Evolutionary conservation across 2,797 vertebrate species (phyloP).

Genomic region (Phalloptychus januarius): DNA sequence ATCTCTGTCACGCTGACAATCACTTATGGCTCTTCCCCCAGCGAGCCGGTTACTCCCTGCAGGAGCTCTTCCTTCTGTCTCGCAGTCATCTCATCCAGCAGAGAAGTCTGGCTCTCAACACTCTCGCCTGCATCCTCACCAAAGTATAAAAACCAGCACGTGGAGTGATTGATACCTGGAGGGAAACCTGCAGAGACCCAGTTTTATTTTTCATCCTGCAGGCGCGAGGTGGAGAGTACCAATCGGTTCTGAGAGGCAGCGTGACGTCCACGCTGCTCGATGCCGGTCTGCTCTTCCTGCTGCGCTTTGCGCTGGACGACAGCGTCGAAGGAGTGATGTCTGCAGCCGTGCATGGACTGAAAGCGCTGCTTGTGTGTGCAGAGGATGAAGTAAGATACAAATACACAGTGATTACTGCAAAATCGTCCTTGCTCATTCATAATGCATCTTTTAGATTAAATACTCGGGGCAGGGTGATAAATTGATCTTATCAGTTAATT

Average conservation of each 20-base stretch:
- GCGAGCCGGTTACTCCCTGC: constrained; percentile 96
- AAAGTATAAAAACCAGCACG: constrained; percentile 80
- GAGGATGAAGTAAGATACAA: constrained; percentile 88
- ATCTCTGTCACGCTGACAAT: not conserved
- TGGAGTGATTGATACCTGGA: not conserved
- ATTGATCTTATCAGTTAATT: too few species aligned
- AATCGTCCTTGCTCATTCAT: not conserved
- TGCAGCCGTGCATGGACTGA: constrained; percentile 85
- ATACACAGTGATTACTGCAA: not conserved
- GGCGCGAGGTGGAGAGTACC: constrained; percentile 87
- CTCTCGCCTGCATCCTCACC: constrained; percentile 87
- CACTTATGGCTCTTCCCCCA: constrained; percentile 54
- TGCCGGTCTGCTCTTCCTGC: constrained; percentile 93
- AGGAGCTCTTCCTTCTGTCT: constrained; percentile 95
- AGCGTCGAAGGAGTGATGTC: constrained; percentile 88
- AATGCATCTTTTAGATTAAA: not conserved
- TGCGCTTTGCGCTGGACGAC: constrained; percentile 94
- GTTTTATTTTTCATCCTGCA: constrained; percentile 46
- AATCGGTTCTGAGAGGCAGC: constrained; percentile 82
- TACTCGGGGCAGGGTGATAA: not conserved
- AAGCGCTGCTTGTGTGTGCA: constrained; percentile 85
- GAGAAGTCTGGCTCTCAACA: constrained; percentile 89
- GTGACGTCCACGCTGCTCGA: constrained; percentile 88
- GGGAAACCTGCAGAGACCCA: not conserved
- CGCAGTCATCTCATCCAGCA: constrained; percentile 95